Evolutionary conservation across 2,888 invertebrate genomes (phyloP), one percentile per base, ranked within the genome.

Genomic region (Ormia ochracea): DNA sequence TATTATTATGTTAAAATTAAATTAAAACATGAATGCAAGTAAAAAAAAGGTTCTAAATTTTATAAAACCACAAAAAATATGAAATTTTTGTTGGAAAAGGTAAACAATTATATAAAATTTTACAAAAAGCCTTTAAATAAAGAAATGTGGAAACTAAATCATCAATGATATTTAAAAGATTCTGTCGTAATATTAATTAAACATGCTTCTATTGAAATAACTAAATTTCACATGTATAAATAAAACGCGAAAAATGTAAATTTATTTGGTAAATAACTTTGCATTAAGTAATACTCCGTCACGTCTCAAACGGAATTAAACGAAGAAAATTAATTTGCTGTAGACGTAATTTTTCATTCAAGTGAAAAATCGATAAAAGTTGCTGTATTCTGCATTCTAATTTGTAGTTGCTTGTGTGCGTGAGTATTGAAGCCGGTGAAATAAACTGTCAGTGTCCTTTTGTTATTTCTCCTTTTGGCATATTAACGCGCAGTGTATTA

Each of bases 281-380:
- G 36, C 14, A 23, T 58, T 45, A 38, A 56, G 48, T 36, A 68
- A 72, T 41, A 59, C 43, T 9, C 1, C 6, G 33, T 61, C n/a
- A 50, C 4, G 28, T 59, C 36, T 19, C 2, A 28, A 28, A 12
- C 10, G 38, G 65, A 59, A 58, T 63, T 73, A 28, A 4, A 19
- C 4, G 17, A 43, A 52, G 70, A 69, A 74, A 69, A 65, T 68
- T 63, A 65, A 77, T 52, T 73, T 66, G 23, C 54, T 43, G 43
- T 69, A 78, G 78, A 74, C 81, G 78, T 78, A 81, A 78, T 70
- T 66, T 73, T 75, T 61, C 52, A 54, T 66, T 56, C 59, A 59
- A 75, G 82, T 83, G 84, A 83, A 84, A 84, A 84, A 84, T 84
- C 84, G 75, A 84, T 84, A 84, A 83, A 83, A 74, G 80, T 82